phyloP scores from a whole-genome alignment of 2,113 vertebrate genomes.

The Sceloporus undulatus region DNA sequence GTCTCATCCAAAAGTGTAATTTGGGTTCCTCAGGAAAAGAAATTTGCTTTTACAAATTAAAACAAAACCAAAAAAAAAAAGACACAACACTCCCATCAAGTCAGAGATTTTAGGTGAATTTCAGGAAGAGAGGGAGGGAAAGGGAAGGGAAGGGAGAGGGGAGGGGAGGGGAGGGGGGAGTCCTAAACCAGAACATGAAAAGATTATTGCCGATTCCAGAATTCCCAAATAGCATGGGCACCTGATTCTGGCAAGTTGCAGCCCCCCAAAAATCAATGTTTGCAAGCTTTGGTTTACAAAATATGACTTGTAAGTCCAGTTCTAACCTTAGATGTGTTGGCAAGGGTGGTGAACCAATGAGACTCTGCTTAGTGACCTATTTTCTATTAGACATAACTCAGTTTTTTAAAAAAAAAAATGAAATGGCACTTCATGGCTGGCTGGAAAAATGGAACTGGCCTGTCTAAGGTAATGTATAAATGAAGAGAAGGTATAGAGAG shows the following conservation, averaged over 20 bases:
- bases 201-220: not conserved
- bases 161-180: too few relatives aligned
- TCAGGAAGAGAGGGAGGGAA: not conserved
- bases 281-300: not conserved
- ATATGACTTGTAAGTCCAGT: not conserved
- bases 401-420: not conserved
- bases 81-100: not conserved
- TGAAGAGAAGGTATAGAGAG: not conserved
- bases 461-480: not conserved
- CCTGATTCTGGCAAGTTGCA: too few relatives aligned
- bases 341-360: too few relatives aligned
- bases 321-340: not conserved
- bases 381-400: accelerated
- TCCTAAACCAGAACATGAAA: too few relatives aligned
- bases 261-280: too few relatives aligned
- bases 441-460: not conserved
- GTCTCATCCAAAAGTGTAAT: not conserved
- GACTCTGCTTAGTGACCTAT: not conserved
- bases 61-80: not conserved
- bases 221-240: too few relatives aligned
- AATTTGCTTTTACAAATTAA: not conserved
- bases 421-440: not conserved
- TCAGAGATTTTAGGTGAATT: not conserved
- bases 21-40: too few relatives aligned
- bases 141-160: not conserved